Evolutionary conservation across 2,797 vertebrate genomes (phyloP), one percentile per base, ranked within the genome.

Genomic region (Gouania willdenowi): DNA sequence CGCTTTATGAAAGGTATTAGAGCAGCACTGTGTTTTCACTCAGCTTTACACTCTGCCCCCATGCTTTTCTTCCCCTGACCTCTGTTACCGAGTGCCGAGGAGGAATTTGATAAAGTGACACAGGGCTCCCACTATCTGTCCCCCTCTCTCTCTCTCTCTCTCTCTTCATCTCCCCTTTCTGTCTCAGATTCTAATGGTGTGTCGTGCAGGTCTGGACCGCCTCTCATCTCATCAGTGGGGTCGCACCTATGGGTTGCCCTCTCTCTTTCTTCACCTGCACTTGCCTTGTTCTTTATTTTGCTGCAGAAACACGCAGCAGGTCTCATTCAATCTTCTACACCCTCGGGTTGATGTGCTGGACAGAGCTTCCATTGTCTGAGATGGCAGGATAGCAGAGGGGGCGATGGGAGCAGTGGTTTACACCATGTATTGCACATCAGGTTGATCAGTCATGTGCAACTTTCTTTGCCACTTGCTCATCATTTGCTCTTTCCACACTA

Each of bases 51-150:
- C 77, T 70, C 75, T 84, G 78, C 63, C 71, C 77, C 44, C 64
- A 28, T 70, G 74, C 77, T 79, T 70, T 47, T 70, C 78, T 74
- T 75, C 57, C 40, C 65, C 56, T 84, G 82, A 88, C 87, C 87
- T 77, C 78, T 79, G 77, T 77, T 83, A 80, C 79, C 70, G 41
- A 71, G 73, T 69, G 74, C 82, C 75, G 65, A 77, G 71, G 56
- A 75, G 75, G 81, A 84, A 87, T 88, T 83, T 84, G 81, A 88
- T 89, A 79, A 84, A 82, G 84, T 87, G 81, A 85, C 81, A 79
- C 50, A 13, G 13, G 47, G 52, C 38, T 61, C 46, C 57, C 58
- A 10, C 63, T 56, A 51, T 68, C 73, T 71, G 49, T 34, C 41
- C 41, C 52, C 51, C 45, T 46, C 19, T 20, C 19, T 2, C 19